Conservation (phyloP, 2,113 vertebrate genomes). For the Vombatus ursinus region DNA sequence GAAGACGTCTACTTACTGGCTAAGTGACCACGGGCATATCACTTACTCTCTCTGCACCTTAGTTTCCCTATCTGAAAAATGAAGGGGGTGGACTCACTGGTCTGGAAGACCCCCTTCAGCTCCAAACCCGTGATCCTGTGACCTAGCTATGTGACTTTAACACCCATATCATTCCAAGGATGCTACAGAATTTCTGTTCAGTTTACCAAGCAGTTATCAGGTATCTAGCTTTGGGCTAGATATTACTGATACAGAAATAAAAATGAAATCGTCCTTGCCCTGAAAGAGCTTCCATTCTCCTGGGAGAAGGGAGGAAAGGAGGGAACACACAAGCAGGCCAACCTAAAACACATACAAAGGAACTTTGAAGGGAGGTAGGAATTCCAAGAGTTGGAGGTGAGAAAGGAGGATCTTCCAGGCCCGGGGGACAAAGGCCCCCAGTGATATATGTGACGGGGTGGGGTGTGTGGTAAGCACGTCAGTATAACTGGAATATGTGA, state of each 20-base stretch:
- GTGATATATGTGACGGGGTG: background rate
- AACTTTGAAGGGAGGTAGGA: background rate
- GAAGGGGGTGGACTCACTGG: background rate
- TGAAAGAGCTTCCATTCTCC: background rate
- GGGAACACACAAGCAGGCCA: background rate
- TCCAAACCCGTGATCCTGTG: background rate
- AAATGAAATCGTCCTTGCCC: background rate
- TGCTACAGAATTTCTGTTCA: background rate
- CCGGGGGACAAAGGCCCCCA: background rate
- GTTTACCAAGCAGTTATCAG: background rate
- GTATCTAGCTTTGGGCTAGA: background rate
- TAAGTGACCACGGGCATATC: background rate
- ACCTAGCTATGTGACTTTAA: background rate
- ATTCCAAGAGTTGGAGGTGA: background rate
- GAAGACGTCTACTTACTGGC: background rate
- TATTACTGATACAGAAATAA: background rate
- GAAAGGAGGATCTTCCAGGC: background rate
- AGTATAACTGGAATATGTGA: background rate
- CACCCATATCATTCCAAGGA: background rate
- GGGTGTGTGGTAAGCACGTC: background rate
- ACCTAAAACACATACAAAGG: background rate
- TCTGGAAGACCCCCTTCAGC: background rate
- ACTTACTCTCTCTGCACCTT: too few species aligned
- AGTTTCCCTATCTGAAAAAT: background rate
- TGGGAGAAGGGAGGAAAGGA: background rate